Evolutionary conservation across 2,113 vertebrate genomes (phyloP).

Genomic region (Urocynchramus pylzowi): DNA sequence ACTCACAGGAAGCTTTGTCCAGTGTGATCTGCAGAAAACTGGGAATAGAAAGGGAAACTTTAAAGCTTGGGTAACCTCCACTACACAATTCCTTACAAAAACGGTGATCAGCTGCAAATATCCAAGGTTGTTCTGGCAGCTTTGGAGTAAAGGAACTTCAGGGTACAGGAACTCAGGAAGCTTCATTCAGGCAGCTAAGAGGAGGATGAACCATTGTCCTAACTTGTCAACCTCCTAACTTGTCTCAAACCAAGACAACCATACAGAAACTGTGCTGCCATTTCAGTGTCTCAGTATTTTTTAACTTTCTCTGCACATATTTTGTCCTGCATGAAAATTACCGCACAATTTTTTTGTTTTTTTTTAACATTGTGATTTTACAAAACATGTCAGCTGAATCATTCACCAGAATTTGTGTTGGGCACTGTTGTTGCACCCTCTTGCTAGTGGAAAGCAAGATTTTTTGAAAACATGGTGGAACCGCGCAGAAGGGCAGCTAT

Average conservation of each 20-base stretch:
- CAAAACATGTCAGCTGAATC: not conserved
- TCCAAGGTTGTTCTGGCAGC: not conserved
- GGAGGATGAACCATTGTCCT: not conserved
- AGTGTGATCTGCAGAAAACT: not conserved
- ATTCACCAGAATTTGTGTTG: not conserved
- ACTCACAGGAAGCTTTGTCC: not conserved
- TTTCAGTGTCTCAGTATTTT: not conserved
- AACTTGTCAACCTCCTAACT: not conserved
- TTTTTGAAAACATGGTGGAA: not conserved
- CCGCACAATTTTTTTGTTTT: not conserved
- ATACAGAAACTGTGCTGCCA: not conserved
- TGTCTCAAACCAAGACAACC: not conserved
- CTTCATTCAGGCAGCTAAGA: not conserved
- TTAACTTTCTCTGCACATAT: not conserved
- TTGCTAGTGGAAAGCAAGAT: not conserved
- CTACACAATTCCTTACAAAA: not conserved
- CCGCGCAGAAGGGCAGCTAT: not conserved
- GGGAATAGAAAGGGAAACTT: not conserved
- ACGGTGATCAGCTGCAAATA: not conserved
- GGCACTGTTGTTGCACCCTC: not conserved
- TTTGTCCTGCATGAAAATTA: not conserved
- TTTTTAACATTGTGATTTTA: not conserved
- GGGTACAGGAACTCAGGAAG: not conserved
- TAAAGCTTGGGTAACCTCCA: not conserved
- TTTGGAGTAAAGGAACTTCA: not conserved